A percentile compares a stretch with the other conserved stretches of the same genome.
Evolutionary conservation across 2,113 vertebrate species (phyloP).

Genomic region (Rhinogobius similis): DNA sequence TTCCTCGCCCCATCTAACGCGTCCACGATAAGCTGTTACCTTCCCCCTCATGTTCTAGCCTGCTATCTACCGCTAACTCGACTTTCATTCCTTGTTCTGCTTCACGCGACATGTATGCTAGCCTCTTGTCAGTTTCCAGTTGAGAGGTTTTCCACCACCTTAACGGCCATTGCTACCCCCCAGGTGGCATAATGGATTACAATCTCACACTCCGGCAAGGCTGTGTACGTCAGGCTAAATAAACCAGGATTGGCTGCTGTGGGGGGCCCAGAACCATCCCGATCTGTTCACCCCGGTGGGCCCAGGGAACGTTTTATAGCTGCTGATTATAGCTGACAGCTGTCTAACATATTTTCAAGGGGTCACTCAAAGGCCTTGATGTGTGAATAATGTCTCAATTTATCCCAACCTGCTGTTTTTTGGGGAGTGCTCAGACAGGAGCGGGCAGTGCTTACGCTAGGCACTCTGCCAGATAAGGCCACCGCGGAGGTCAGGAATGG

Average conservation of each 20-base stretch:
- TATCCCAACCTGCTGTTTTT: background rate
- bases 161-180: constrained; percentile 20
- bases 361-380: constrained; percentile 36
- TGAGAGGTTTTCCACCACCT: background rate
- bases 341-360: constrained; percentile 39
- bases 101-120: constrained; percentile 26
- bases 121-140: constrained; percentile 36
- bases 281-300: constrained; percentile 39
- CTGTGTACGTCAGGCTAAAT: constrained; percentile 40
- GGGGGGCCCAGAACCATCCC: constrained; percentile 31
- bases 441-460: background rate
- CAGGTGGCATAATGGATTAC: constrained; percentile 40
- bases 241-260: constrained; percentile 28
- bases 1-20: too few relatives aligned
- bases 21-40: background rate
- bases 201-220: constrained; percentile 38
- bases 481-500: constrained; percentile 12
- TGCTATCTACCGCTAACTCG: background rate
- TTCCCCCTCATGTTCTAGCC: background rate
- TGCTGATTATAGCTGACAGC: constrained; percentile 55
- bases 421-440: background rate
- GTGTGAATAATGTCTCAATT: constrained; percentile 40
- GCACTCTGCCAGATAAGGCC: constrained; percentile 10
- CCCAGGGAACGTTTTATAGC: constrained; percentile 38
- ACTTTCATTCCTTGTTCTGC: constrained; percentile 17